phyloP scores from a whole-genome alignment of 2,888 invertebrate species.

The Acleris holmiana region DNA sequence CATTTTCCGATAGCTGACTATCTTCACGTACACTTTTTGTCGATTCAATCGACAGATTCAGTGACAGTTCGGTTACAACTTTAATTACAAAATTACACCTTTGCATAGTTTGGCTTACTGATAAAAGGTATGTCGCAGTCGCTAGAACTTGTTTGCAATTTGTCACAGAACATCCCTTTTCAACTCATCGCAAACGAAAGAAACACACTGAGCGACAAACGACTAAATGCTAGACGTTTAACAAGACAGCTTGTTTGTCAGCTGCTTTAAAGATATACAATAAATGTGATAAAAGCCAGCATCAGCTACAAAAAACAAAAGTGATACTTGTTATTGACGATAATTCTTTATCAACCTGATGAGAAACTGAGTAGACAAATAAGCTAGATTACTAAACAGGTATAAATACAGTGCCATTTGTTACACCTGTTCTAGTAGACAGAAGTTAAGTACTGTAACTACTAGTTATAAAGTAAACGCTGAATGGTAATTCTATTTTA shows the following conservation, averaged over 20 bases:
- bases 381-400: constrained; percentile 1
- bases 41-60: neutral
- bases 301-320: neutral
- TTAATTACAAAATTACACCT: constrained; percentile 23
- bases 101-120: neutral
- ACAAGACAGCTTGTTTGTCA: neutral
- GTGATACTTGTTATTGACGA: neutral
- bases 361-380: constrained; percentile 3
- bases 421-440: neutral
- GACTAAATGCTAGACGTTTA: too few relatives aligned
- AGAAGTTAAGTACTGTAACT: too few relatives aligned
- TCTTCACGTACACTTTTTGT: neutral
- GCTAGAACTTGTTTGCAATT: neutral
- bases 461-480: too few relatives aligned
- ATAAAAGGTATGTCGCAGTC: constrained; percentile 4
- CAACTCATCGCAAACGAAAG: too few relatives aligned
- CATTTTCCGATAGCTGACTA: too few relatives aligned
- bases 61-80: constrained; percentile 5
- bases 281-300: neutral
- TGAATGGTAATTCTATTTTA: too few relatives aligned
- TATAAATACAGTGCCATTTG: neutral
- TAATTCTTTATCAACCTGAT: constrained; percentile 1
- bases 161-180: neutral
- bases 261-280: constrained; percentile 5
- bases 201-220: too few relatives aligned